A percentile compares a stretch with the other conserved stretches of the same genome.
These are phyloP conservation scores for Campylomormyrus numenius DNA, from an alignment of 2,113 vertebrate genomes.

Conservation along the genomic window DNA sequence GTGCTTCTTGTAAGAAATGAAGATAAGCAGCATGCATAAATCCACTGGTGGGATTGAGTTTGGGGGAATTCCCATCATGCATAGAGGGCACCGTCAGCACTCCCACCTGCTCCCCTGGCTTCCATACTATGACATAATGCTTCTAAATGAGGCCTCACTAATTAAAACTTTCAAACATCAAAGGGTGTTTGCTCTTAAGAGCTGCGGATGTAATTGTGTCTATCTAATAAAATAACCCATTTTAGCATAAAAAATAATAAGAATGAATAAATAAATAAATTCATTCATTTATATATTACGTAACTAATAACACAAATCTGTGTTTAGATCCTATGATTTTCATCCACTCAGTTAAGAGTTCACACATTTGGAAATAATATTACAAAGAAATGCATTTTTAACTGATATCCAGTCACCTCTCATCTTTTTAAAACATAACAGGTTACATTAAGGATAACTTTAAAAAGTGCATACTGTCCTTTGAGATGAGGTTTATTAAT, in stretches of 20 bases:
- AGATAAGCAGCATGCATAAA: not conserved
- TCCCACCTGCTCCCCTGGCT: not conserved
- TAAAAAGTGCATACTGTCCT: not conserved
- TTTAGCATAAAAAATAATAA: too few species aligned
- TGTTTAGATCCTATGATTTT: not conserved
- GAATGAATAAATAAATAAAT: not conserved
- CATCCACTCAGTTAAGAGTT: not conserved
- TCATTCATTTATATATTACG: not conserved
- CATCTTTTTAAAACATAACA: not conserved
- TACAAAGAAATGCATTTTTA: not conserved
- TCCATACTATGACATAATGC: not conserved
- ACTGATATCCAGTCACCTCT: not conserved
- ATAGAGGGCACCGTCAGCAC: not conserved
- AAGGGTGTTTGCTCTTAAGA: not conserved
- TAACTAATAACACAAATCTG: not conserved
- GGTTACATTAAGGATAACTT: not conserved
- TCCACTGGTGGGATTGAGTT: not conserved
- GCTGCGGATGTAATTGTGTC: not conserved
- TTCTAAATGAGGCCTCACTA: not conserved
- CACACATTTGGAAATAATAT: not conserved
- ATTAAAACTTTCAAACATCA: not conserved
- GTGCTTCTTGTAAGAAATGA: not conserved
- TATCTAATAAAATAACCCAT: not conserved
- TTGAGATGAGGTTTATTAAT: not conserved
- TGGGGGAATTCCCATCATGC: not conserved